Base-by-base conservation (phyloP, 2,113 vertebrate species). In the Verasper variegatus region DNA sequence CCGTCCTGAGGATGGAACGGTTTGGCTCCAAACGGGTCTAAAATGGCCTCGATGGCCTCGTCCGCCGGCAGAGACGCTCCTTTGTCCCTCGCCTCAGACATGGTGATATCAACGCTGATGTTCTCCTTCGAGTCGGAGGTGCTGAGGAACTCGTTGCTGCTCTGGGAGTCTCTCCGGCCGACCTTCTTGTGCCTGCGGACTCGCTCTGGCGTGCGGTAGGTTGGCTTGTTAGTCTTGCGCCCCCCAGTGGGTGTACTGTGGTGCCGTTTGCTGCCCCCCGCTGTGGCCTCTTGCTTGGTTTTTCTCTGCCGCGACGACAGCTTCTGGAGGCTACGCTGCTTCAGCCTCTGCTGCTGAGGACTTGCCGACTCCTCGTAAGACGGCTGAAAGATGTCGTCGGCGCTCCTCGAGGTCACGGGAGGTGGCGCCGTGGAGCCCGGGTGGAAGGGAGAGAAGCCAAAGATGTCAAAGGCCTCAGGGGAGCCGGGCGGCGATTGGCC, bases 61-160 rank as follows among this genome's bases (percentile, higher is more conserved):
- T 98, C 97, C 0, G 89, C 11, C 7, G 95, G 95, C 78, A 96
- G 84, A 4, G 92, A 69, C 0, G 90, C 93, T 4, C 85, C 87
- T 26, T 95, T 93, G 64, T 98, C 97, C 55, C 95, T 97, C 42
- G 91, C 89, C 1, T 97, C 97, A 0, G 94, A 74, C 79, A 97
- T 74, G 0, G 94, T 87, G 2, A 92, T 56, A 3, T 90, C 87
- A 0, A 98, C 61, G 0, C 97, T 96, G 49, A 99, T 98, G 90
- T 99, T 99, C 91, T 99, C 97, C 76, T 99, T 99, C 1, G 97
- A 98, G 92, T 98, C 96, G 0, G 97, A 99, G 80, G 97, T 94
- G 18, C 95, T 96, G 13, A 97, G 92, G 85, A 98, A 96, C 89
- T 99, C 97, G 1, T 96, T 99, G 95, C 97, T 98, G 86, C 98